These are phyloP conservation scores for Xylocopa sonorina DNA, from an alignment of 1,140 invertebrate genomes.

Conservation along the genomic window DNA sequence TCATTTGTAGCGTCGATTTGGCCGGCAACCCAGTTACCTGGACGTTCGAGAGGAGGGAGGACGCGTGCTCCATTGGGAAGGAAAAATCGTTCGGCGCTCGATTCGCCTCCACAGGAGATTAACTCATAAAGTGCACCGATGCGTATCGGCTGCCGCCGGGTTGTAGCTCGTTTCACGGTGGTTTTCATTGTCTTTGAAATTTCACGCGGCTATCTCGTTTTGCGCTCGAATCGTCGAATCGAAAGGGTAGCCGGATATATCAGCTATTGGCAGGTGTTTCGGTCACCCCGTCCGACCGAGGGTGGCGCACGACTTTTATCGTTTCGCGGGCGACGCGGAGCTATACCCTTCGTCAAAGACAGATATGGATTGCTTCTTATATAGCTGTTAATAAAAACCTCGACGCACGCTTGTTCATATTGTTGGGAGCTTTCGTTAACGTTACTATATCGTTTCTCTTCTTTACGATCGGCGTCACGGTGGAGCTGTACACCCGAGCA, in stretches of 20 bases:
- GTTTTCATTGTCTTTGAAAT: too few species aligned
- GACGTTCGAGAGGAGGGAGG: background rate
- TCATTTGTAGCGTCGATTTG: slow-evolving; percentile 22
- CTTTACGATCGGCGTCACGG: too few species aligned
- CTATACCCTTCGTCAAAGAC: background rate
- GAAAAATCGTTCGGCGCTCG: background rate
- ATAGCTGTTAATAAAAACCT: too few species aligned
- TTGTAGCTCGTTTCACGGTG: background rate
- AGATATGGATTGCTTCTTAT: background rate
- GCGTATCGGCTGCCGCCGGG: background rate
- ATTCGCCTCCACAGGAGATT: background rate
- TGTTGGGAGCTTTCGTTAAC: too few species aligned
- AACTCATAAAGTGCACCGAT: background rate
- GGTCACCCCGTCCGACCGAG: too few species aligned
- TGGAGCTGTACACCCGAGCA: background rate
- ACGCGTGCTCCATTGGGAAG: background rate
- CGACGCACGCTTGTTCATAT: too few species aligned
- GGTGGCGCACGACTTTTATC: background rate
- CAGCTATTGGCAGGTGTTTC: background rate
- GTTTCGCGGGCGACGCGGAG: background rate
- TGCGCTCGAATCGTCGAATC: background rate
- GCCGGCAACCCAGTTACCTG: slow-evolving; percentile 15
- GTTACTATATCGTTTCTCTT: too few species aligned
- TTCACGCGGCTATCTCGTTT: background rate
- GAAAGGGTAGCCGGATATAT: background rate